phyloP scores from a whole-genome alignment of 2,797 vertebrate genomes.

The Hirundo rustica region DNA sequence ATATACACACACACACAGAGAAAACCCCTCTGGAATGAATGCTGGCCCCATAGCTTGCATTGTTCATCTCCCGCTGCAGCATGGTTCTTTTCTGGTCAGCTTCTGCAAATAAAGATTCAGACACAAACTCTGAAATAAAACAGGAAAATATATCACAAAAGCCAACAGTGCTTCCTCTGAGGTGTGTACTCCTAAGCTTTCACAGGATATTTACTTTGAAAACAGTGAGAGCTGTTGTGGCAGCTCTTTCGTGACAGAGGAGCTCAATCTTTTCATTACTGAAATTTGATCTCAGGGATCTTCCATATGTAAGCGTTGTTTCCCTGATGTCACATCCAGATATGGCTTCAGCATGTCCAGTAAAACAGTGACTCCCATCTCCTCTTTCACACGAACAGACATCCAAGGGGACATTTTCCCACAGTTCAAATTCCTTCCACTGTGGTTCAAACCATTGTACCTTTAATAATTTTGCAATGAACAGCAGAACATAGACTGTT shows the following conservation, averaged over 20 bases:
- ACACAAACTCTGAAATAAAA: neutral
- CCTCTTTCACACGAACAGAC: neutral
- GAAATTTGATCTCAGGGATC: neutral
- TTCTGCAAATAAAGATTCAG: neutral
- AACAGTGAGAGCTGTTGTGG: neutral
- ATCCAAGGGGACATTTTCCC: neutral
- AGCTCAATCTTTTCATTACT: neutral
- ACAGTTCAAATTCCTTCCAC: neutral
- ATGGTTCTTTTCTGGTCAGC: neutral
- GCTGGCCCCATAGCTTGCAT: neutral
- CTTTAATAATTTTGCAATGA: neutral
- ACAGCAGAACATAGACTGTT: neutral
- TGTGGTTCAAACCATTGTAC: neutral
- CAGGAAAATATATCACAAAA: neutral
- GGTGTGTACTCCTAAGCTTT: neutral
- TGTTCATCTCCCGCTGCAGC: neutral
- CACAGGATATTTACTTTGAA: neutral
- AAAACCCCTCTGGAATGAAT: neutral
- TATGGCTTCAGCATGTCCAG: neutral
- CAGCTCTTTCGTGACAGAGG: neutral
- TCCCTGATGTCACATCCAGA: neutral
- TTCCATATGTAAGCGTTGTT: neutral
- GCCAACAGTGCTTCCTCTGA: neutral
- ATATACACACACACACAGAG: neutral
- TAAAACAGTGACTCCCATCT: neutral